These are phyloP conservation scores for Calosoma granatense DNA, from an alignment of 1,140 invertebrate species.

Conservation along the genomic window DNA sequence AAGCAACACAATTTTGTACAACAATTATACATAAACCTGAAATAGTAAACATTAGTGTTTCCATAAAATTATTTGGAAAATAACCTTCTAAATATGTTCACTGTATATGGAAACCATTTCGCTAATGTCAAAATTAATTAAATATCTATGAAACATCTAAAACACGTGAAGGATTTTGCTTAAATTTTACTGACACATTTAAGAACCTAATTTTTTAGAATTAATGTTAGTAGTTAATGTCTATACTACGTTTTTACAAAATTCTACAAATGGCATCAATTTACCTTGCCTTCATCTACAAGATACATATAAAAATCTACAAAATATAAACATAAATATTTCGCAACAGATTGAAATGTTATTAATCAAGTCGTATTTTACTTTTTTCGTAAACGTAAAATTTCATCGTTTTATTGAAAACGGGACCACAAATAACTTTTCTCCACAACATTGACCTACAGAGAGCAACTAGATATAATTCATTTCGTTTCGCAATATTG, in stretches of 20 bases:
- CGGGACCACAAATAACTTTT: neutral
- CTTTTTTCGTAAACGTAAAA: neutral
- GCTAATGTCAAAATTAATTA: no score
- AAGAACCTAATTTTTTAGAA: no score
- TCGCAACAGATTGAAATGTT: neutral
- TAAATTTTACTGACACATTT: no score
- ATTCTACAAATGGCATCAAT: no score
- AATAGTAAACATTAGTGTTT: no score
- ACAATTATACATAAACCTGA: no score
- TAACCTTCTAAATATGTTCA: no score
- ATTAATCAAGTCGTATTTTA: neutral
- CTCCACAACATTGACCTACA: neutral
- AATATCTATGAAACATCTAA: no score
- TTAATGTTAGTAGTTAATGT: neutral
- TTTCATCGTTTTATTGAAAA: neutral
- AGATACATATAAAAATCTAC: neutral
- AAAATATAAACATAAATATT: neutral
- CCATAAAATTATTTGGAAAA: no score
- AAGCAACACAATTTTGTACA: no score
- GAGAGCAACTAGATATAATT: neutral
- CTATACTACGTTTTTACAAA: neutral
- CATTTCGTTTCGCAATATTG: neutral
- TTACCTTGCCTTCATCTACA: neutral
- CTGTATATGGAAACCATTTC: no score
- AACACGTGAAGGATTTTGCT: no score